A percentile compares a stretch with the other conserved stretches of the same genome.
Evolutionary conservation across 2,888 invertebrate genomes (phyloP).

Genomic region (Lasioglossum lativentre): DNA sequence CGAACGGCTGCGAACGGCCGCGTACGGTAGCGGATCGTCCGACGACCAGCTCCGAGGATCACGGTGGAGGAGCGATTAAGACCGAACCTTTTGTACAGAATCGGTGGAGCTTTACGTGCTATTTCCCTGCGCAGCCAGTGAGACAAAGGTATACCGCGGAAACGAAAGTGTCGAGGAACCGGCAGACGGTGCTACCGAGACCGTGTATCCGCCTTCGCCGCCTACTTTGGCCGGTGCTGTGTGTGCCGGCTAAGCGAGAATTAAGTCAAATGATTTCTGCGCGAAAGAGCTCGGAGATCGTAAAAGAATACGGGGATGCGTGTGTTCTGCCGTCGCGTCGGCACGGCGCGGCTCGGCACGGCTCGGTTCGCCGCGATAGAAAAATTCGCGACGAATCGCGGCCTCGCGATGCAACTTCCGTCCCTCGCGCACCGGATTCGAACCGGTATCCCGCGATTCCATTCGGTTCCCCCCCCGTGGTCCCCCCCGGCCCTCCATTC

Average conservation of each 20-base stretch:
- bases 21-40: background rate
- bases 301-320: background rate
- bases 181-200: conserved; percentile 16
- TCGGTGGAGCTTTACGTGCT: conserved; percentile 16
- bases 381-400: conserved; percentile 35
- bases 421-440: background rate
- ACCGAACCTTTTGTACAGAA: background rate
- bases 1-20: background rate
- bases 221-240: background rate
- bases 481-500: conserved; percentile 25
- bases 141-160: background rate
- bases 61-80: background rate
- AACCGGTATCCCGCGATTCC: conserved; percentile 18
- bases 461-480: conserved; percentile 25
- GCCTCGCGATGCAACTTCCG: background rate
- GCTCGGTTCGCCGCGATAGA: conserved; percentile 13
- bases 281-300: conserved; percentile 29
- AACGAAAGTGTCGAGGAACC: conserved; percentile 22
- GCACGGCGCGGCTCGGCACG: background rate
- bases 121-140: background rate
- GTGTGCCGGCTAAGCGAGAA: conserved; percentile 11
- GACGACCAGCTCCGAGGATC: background rate
- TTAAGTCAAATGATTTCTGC: conserved; percentile 15
- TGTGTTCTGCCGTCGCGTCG: background rate
- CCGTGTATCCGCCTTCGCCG: conserved; percentile 27